These are phyloP conservation scores for Cheumatopsyche charites DNA, from an alignment of 1,140 invertebrate genomes.

Conservation along the genomic window DNA sequence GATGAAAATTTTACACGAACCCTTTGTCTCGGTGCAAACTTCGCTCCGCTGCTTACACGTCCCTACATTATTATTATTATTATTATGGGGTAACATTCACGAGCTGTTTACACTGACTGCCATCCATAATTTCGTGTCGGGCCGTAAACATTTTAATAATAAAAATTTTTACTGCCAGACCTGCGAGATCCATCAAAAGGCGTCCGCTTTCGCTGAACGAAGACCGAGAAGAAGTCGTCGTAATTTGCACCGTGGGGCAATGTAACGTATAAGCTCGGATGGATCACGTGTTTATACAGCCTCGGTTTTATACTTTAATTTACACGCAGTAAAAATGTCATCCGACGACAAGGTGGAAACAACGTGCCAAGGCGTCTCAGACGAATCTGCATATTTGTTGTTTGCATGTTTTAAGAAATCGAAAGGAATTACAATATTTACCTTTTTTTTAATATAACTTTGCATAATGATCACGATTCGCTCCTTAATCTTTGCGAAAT, in stretches of 20 bases:
- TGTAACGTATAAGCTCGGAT: not conserved
- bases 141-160: conserved; percentile 47
- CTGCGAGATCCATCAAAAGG: conserved; percentile 34
- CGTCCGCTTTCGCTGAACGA: conserved; percentile 20
- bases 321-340: conserved; percentile 42
- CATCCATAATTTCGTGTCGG: conserved; percentile 42
- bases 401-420: not conserved
- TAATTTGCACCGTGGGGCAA: conserved; percentile 28
- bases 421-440: no score
- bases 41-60: not conserved
- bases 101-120: conserved; percentile 40
- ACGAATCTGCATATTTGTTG: no score
- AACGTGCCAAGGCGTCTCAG: not conserved
- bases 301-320: conserved; percentile 45
- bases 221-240: conserved; percentile 19
- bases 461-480: no score
- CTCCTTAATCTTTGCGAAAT: no score
- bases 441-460: no score
- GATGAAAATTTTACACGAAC: no score
- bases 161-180: conserved; percentile 42
- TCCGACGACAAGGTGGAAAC: conserved; percentile 1
- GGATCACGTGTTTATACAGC: conserved; percentile 13
- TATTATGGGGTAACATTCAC: conserved; percentile 24
- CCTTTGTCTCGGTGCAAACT: not conserved
- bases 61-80: conserved; percentile 15